Percentiles rank a stretch among this genome's conserved stretches.
These are phyloP conservation scores for Emydocephalus ijimae DNA, from an alignment of 2,113 vertebrate genomes.

Conservation along the genomic window DNA sequence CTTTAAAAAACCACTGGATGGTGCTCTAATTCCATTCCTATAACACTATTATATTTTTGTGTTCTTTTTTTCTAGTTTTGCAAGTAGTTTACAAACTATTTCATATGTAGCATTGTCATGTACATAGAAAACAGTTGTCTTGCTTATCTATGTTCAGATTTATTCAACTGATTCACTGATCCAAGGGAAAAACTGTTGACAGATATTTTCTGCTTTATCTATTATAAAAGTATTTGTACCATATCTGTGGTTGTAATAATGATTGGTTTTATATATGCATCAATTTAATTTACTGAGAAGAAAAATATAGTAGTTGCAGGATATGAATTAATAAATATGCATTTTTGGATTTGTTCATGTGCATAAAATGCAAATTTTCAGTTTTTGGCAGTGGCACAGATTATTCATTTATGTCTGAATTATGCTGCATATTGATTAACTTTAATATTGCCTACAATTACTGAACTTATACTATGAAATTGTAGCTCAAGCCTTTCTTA, in stretches of 20 bases:
- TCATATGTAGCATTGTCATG: neutral
- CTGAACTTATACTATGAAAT: neutral
- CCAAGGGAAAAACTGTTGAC: neutral
- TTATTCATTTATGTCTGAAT: neutral
- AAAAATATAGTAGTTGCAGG: neutral
- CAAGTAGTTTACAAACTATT: neutral
- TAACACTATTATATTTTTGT: slow-evolving; percentile 9
- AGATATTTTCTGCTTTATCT: neutral
- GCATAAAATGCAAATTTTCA: neutral
- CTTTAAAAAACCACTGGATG: slow-evolving; percentile 47
- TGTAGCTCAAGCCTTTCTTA: neutral
- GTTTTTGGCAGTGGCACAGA: neutral
- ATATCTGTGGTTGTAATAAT: neutral
- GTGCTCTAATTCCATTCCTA: slow-evolving; percentile 48
- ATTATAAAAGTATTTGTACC: neutral
- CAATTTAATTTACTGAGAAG: neutral
- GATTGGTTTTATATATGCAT: neutral
- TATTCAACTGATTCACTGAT: neutral
- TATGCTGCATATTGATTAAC: neutral
- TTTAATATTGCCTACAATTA: neutral
- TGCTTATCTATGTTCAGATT: neutral
- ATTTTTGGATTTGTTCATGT: neutral
- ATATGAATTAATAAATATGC: neutral
- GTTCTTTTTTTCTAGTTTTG: neutral
- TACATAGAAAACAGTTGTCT: neutral